Base-by-base conservation (phyloP, 2,113 vertebrate genomes). In the Seriola aureovittata region DNA sequence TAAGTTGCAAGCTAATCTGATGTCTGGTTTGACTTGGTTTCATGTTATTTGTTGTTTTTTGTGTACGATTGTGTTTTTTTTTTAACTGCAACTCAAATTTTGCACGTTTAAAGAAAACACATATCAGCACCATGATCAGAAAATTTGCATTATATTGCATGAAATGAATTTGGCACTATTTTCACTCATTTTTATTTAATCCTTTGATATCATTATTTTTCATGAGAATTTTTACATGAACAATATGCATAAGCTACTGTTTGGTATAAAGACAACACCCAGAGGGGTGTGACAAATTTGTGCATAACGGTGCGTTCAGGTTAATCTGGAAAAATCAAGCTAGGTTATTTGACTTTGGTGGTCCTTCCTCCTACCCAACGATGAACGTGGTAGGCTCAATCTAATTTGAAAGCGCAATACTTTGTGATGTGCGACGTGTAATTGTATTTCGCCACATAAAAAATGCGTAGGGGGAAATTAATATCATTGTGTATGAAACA, bases 1-100 rank as follows among this genome's bases (percentile, higher is more conserved):
- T 91, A 91, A 87, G 2, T 82, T 86, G 85, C 55, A 23, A n/a
- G 73, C 32, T 91, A 69, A 90, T 88, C 90, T 90, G 63, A 67
- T 62, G 66, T 40, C 36, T 55, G 65, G 10, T 71, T 73, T 52
- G 13, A 44, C 65, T 46, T 50, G 71, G 65, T 79, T 81, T 57
- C 46, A 9, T 46, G 71, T 54, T 48, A 36, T 36, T 82, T 74
- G 38, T 34, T 46, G 25, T 82, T 73, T 76, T 21, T 73, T 60
- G 17, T 54, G 59, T 40, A 14, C 9, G 9, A n/a, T 29, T 29
- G 11, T 42, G 38, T 13, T 14, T 4, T n/a, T 14, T n/a, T 62
- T 68, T 60, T 5, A 57, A 4, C 5, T 17, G 6, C 3, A 67
- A 4, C 29, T 42, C 10, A 73, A 4, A 32, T 29, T 29, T 29